phyloP scores from a whole-genome alignment of 1,140 invertebrate species.

The Brachionus rotundiformis region DNA sequence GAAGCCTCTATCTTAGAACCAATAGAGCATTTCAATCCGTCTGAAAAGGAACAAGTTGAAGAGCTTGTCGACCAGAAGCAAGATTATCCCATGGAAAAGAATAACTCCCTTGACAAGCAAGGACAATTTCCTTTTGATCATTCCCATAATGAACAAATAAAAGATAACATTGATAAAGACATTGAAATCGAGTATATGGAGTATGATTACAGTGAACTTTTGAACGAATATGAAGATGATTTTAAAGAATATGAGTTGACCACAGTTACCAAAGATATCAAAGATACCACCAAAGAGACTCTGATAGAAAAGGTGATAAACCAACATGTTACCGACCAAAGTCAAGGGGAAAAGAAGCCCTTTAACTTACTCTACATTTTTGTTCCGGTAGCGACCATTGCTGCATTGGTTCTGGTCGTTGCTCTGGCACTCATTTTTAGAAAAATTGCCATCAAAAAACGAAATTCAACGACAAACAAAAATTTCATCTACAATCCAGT shows the following conservation, averaged over 20 bases:
- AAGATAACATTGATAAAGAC: neutral
- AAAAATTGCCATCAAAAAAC: neutral
- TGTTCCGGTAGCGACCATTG: neutral
- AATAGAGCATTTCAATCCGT: no score
- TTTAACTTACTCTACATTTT: conserved; percentile 16
- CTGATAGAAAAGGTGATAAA: neutral
- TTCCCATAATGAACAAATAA: no score
- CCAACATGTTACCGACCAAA: no score
- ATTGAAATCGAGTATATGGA: neutral
- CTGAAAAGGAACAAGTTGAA: no score
- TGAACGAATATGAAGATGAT: neutral
- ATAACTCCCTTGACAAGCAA: no score
- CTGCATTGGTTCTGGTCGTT: neutral
- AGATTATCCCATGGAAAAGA: no score
- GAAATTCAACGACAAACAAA: neutral
- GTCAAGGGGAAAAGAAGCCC: neutral
- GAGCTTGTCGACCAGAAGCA: no score
- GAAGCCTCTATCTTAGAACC: neutral
- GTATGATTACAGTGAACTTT: neutral
- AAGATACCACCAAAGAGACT: neutral
- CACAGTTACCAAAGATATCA: neutral
- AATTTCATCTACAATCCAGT: neutral
- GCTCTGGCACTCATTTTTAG: conserved; percentile 5
- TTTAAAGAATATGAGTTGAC: neutral
- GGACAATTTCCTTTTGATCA: neutral